phyloP scores from a whole-genome alignment of 1,140 invertebrate genomes.

The Euschistus heros region DNA sequence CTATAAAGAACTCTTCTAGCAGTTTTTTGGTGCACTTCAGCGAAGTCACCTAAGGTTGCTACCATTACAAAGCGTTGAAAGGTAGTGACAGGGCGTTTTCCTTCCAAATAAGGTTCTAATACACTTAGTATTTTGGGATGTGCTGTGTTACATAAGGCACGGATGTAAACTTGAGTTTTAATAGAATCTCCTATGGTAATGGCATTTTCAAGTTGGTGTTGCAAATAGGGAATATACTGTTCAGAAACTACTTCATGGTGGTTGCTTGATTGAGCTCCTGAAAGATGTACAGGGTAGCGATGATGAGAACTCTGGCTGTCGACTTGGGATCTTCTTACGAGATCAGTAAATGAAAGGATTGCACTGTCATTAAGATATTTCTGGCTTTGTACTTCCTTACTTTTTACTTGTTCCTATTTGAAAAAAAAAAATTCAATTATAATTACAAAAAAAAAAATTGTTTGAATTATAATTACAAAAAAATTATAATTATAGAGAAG shows the following conservation, averaged over 20 bases:
- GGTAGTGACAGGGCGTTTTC: constrained; percentile 37
- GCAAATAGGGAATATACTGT: constrained; percentile 46
- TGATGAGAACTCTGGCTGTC: constrained; percentile 42
- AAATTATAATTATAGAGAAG: too few relatives aligned
- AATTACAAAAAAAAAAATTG: constrained; percentile 27
- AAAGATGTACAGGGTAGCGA: constrained; percentile 50
- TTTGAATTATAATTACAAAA: too few relatives aligned
- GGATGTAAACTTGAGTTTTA: constrained; percentile 45
- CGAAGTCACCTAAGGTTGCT: constrained; percentile 39
- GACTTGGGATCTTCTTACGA: constrained; percentile 45
- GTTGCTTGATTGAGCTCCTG: constrained; percentile 40
- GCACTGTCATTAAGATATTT: constrained; percentile 39
- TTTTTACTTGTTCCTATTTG: constrained; percentile 38
- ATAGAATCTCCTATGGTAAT: constrained; percentile 38
- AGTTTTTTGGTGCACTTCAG: constrained; percentile 37
- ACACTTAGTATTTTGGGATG: constrained; percentile 45
- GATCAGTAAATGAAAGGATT: constrained; percentile 42
- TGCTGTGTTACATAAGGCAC: constrained; percentile 48
- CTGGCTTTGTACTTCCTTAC: constrained; percentile 39
- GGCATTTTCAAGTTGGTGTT: constrained; percentile 40
- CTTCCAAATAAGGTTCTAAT: constrained; percentile 54
- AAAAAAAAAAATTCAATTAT: constrained; percentile 33
- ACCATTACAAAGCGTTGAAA: constrained; percentile 51
- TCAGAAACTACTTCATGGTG: constrained; percentile 36
- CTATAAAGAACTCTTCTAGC: constrained; percentile 46